Evolutionary conservation across 2,797 vertebrate species (phyloP).

Genomic region (Amblyraja radiata): DNA sequence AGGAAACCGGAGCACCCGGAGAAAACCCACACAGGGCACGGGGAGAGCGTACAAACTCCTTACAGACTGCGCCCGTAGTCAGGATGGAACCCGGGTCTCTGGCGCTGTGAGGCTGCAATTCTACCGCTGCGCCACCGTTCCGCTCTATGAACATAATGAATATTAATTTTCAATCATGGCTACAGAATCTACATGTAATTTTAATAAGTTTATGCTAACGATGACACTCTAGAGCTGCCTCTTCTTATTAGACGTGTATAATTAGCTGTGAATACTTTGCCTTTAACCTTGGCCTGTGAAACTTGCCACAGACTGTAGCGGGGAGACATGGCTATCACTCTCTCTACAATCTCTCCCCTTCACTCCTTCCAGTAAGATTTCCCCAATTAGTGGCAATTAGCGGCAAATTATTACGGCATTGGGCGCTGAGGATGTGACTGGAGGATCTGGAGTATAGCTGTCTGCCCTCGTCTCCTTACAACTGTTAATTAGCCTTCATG

Average conservation of each 20-base stretch:
- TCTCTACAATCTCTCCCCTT: neutral
- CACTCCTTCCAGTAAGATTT: neutral
- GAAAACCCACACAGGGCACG: too few relatives aligned
- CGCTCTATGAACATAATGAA: neutral
- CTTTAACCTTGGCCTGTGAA: constrained; percentile 20
- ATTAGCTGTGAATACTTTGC: constrained; percentile 14
- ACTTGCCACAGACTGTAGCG: neutral
- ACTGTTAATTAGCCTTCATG: neutral
- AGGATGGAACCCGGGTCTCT: too few relatives aligned
- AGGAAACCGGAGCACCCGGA: too few relatives aligned
- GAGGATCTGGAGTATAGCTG: neutral
- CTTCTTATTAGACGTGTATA: constrained; percentile 29
- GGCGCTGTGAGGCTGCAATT: too few relatives aligned
- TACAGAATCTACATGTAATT: neutral
- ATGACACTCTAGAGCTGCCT: constrained; percentile 17
- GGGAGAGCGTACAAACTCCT: too few relatives aligned
- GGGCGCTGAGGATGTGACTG: neutral
- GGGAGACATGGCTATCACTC: neutral
- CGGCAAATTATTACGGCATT: neutral
- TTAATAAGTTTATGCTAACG: constrained; percentile 19
- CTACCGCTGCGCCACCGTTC: too few relatives aligned
- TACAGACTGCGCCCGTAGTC: too few relatives aligned
- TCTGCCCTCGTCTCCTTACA: neutral
- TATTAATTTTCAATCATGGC: neutral
- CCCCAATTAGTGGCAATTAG: constrained; percentile 36